Evolutionary conservation across 2,797 vertebrate genomes (phyloP).

Genomic region (Otus scops): DNA sequence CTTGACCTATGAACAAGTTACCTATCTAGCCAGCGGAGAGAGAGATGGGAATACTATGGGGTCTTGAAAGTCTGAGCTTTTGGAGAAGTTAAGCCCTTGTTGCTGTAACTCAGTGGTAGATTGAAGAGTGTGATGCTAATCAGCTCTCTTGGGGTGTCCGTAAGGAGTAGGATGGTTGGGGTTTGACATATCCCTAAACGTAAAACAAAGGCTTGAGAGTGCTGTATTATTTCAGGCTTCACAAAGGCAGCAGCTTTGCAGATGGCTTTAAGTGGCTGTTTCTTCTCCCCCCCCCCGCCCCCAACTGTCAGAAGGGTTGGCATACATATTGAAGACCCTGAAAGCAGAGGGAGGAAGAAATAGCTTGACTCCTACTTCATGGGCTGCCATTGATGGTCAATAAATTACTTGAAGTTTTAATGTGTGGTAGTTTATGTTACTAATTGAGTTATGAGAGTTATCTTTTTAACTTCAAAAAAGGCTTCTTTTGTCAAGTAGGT

Average conservation of each 20-base stretch:
- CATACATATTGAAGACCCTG: background rate
- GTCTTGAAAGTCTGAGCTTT: background rate
- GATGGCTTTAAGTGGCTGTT: background rate
- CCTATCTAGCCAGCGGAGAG: background rate
- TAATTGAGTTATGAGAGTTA: background rate
- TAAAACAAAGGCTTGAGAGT: background rate
- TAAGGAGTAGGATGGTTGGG: background rate
- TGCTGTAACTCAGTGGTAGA: background rate
- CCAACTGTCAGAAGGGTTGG: background rate
- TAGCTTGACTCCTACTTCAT: background rate
- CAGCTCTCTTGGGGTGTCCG: background rate
- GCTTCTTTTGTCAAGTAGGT: background rate
- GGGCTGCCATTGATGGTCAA: background rate
- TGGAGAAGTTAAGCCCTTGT: background rate
- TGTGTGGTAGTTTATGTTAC: background rate
- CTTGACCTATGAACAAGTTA: background rate
- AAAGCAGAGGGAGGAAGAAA: background rate
- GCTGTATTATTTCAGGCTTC: background rate
- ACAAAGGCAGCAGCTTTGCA: background rate
- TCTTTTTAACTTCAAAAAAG: background rate
- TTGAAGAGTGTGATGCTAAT: background rate
- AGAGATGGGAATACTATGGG: background rate
- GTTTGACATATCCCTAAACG: background rate
- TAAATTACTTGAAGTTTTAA: background rate
- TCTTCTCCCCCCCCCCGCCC: background rate